Evolutionary conservation across 2,888 invertebrate species (phyloP), one percentile per base, ranked within the genome.

Genomic region (Acrocyrtus sp.): DNA sequence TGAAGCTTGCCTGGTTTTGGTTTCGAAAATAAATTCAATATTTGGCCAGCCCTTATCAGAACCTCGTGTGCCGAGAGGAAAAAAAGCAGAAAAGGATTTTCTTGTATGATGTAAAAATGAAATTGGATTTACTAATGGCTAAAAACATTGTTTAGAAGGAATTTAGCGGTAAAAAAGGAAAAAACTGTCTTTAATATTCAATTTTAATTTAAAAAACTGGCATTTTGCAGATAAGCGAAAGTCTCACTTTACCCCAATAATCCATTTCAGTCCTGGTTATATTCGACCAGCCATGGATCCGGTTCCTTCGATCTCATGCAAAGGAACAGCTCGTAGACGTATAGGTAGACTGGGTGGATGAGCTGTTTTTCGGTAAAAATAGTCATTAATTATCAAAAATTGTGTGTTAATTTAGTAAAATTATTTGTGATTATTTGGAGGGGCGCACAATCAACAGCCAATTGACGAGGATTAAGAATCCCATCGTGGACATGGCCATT

Each of bases 281-380:
- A 5, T 12, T 34, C 12, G 5, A 34, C 48, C 3, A 48, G 12
- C 48, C 48, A 48, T 12, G 48, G 48, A 10, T 48, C 48, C 3
- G 48, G 48, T 19, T 48, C 48, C 22, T 48, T 48, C 21, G 48
- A 48, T 19, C 22, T 48, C 22, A 48, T 17, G 21, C 48, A 48
- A 21, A 48, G n/a, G 48, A 48, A 48, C 4, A 48, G 22, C 22
- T 48, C 48, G 12, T 34, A 34, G 34, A 34, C 34, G 34, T 34
- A 34, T 8, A 34, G 34, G 34, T 34, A 34, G 12, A 34, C 12
- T 5, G 34, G 34, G 34, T 34, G 34, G 34, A 34, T 34, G 12
- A 34, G 34, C 34, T 34, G 34, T 34, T n/a, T n/a, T n/a, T n/a
- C n/a, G n/a, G n/a, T n/a, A n/a, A n/a, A n/a, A n/a, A n/a, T n/a